phyloP scores from a whole-genome alignment of 2,113 vertebrate species.

The Porphyrio hochstetteri region DNA sequence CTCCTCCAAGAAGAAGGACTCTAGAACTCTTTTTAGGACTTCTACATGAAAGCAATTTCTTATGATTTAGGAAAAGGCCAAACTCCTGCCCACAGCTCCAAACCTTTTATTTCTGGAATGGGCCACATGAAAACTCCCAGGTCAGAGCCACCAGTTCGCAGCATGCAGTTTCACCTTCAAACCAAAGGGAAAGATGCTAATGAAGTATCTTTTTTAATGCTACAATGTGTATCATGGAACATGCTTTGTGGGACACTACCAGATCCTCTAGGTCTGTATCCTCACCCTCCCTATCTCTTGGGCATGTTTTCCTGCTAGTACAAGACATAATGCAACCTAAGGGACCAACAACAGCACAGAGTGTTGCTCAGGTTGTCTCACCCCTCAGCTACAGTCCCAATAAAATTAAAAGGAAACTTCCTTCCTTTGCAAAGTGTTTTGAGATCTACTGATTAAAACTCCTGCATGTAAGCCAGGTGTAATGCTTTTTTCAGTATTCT shows the following conservation, averaged over 20 bases:
- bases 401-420: not conserved
- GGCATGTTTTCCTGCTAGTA: not conserved
- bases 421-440: not conserved
- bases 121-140: not conserved
- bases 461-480: not conserved
- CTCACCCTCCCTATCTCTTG: not conserved
- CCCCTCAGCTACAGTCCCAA: not conserved
- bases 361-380: not conserved
- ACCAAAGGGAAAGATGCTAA: not conserved
- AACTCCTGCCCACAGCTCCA: not conserved
- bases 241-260: not conserved
- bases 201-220: not conserved
- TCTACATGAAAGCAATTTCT: not conserved
- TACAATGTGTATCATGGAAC: not conserved
- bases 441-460: not conserved
- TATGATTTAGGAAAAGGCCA: not conserved
- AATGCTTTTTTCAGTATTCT: not conserved
- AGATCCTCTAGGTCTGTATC: not conserved
- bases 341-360: not conserved
- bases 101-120: not conserved
- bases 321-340: not conserved
- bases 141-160: not conserved
- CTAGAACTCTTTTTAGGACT: not conserved
- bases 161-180: not conserved
- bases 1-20: not conserved